Evolutionary conservation across 1,140 invertebrate genomes (phyloP), one percentile per base, ranked within the genome.

Genomic region (Achroia grisella): DNA sequence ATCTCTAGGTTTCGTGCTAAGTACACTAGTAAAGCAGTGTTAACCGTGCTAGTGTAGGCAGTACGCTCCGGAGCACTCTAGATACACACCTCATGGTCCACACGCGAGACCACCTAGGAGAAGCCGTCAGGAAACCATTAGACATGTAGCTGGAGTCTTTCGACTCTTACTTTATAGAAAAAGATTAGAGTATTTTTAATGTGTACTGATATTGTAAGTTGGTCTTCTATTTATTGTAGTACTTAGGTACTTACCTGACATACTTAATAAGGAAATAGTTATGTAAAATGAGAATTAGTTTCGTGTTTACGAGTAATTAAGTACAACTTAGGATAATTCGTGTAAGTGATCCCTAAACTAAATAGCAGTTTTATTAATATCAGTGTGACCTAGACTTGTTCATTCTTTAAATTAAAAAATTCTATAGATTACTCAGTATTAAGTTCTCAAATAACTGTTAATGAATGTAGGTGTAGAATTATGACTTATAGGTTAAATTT

Each of bases 1-100:
- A 85, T 85, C 81, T 85, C 81, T 85, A 85, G 81, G 81, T 82
- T 85, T 79, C 78, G 81, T 85, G 81, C 81, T 85, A 85, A 82
- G 81, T 85, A 79, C 78, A 84, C 80, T 82, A 84, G 81, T 85
- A 85, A 80, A 71, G 78, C 81, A 84, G 78, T 72, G 66, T 81
- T 72, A 67, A 71, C 72, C 75, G 71, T 66, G 79, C 79, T 85
- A 82, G 81, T 82, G 81, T 85, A 85, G 81, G 81, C 78, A 79
- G 78, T 77, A 81, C 77, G 79, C 81, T 82, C 78, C 75, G 78
- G 80, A 81, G 81, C 75, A 80, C 78, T 23, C 17, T 84, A 81
- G 75, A 70, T 78, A 81, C 76, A 73, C 71, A 63, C 68, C 61
- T 72, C 68, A 65, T 78, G 76, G 76, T 84, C 78, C 68, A 71